These are phyloP conservation scores for Kradibia gibbosae DNA, from an alignment of 1,140 invertebrate genomes.

Conservation along the genomic window DNA sequence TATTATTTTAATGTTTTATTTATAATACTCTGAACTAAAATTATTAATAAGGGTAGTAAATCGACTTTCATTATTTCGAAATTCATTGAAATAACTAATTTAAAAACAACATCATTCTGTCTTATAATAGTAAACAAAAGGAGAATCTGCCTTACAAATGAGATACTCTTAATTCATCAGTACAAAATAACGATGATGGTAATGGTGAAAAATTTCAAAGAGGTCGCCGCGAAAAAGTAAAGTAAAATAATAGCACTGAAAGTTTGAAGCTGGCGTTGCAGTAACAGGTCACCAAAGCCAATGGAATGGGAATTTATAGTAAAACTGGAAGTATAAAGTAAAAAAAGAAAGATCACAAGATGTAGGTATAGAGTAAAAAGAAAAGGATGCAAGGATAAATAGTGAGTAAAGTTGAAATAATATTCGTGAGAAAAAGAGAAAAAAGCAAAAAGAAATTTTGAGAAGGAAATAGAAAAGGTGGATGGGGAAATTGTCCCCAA, in stretches of 20 bases:
- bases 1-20: too few species aligned
- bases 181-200: neutral
- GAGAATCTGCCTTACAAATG: neutral
- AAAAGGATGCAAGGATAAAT: neutral
- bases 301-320: neutral
- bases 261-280: neutral
- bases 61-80: neutral
- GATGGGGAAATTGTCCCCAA: conserved; percentile 49
- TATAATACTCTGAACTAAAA: too few species aligned
- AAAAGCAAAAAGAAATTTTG: neutral
- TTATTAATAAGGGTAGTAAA: too few species aligned
- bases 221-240: neutral
- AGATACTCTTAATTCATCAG: neutral
- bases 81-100: neutral
- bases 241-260: conserved; percentile 32
- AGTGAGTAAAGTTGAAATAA: neutral
- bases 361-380: neutral
- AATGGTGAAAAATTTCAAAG: neutral
- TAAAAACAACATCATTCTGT: neutral
- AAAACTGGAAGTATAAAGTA: conserved; percentile 20
- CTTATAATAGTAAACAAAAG: neutral
- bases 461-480: conserved; percentile 1
- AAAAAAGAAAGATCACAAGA: conserved; percentile 7
- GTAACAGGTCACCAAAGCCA: neutral
- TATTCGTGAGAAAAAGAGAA: neutral